Base-by-base conservation (phyloP, 1,140 invertebrate species). In the Aphaenogaster ashmeadi region DNA sequence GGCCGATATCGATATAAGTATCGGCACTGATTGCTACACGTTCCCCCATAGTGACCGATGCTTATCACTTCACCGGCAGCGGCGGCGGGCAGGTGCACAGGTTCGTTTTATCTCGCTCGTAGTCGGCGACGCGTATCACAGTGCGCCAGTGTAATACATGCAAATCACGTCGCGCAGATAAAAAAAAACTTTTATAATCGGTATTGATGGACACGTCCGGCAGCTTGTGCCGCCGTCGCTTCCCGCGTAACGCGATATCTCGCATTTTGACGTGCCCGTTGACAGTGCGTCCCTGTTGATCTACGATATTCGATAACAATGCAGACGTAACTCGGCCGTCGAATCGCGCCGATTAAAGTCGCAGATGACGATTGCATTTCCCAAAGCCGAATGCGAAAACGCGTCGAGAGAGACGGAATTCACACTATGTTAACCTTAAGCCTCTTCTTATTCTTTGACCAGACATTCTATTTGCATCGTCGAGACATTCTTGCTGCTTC, bases 141-240 rank as follows among this genome's bases (percentile, higher is more conserved):
- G 54, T 60, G 54, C n/a, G 18, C 8, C 69, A 7, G 13, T 56
- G 54, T 83, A 83, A 84, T 84, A 41, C 54, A 84, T 75, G 80
- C 80, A 84, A 84, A 84, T 60, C 80, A 84, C 27, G 54, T 84
- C 54, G 54, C 41, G n/a, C n/a, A 38, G 11, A 60, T 84, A 83
- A 83, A 75, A 79, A 79, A 83, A 60, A 84, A 84, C 66, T 72
- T 47, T 74, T 50, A 84, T 84, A 84, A 84, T 84, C 27, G 80
- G 36, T 74, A 58, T 74, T 74, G 80, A 84, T 75, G 33, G 80
- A 83, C 54, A 58, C 67, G 27, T 83, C 21, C 52, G 38, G 52
- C 38, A 41, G 50, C 41, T 27, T 27, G 50, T 27, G 67, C 47
- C 66, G 38, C 18, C 33, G 62, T 44, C 64, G 38, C 13, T 83